Conservation (phyloP, 1,140 invertebrate species). For the Drosophila subpulchrella region DNA sequence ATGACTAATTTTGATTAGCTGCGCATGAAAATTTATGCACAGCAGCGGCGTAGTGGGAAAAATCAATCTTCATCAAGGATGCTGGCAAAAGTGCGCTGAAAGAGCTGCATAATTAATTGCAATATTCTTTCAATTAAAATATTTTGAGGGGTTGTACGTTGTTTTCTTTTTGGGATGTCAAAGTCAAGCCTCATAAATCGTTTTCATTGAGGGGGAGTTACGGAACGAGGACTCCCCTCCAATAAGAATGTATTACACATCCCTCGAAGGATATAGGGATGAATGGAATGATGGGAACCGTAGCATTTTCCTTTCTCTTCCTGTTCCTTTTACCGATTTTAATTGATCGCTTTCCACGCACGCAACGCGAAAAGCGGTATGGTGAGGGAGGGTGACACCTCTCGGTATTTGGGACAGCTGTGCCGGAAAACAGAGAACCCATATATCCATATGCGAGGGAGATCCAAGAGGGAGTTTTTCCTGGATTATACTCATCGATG, state of each 20-base stretch:
- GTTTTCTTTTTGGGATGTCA: neutral
- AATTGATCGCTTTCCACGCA: slow-evolving; percentile 71
- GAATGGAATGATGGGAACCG: slow-evolving; percentile 20
- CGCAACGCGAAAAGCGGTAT: slow-evolving; percentile 15
- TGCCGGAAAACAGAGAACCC: slow-evolving; percentile 26
- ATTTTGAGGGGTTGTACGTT: slow-evolving; percentile 4
- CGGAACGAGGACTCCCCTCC: too few species aligned
- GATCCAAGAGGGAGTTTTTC: slow-evolving; percentile 35
- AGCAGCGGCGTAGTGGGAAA: slow-evolving; percentile 15
- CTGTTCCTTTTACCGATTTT: slow-evolving; percentile 35
- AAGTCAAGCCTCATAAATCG: slow-evolving; percentile 42
- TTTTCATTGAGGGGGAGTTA: neutral
- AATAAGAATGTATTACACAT: slow-evolving; percentile 71
- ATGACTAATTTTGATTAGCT: slow-evolving; percentile 70
- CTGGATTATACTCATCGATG: slow-evolving; percentile 37
- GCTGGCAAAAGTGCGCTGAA: slow-evolving; percentile 9
- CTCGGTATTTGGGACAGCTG: slow-evolving; percentile 38
- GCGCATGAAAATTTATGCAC: slow-evolving; percentile 39
- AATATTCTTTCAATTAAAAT: slow-evolving; percentile 63
- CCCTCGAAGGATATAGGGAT: slow-evolving; percentile 33
- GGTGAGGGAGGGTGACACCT: slow-evolving; percentile 50
- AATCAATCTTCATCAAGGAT: slow-evolving; percentile 75
- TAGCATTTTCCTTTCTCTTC: slow-evolving; percentile 13
- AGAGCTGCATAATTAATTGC: slow-evolving; percentile 46
- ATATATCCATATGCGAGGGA: slow-evolving; percentile 44